These are phyloP conservation scores for Cantharis lateralis DNA, from an alignment of 2,888 invertebrate genomes.

Conservation along the genomic window DNA sequence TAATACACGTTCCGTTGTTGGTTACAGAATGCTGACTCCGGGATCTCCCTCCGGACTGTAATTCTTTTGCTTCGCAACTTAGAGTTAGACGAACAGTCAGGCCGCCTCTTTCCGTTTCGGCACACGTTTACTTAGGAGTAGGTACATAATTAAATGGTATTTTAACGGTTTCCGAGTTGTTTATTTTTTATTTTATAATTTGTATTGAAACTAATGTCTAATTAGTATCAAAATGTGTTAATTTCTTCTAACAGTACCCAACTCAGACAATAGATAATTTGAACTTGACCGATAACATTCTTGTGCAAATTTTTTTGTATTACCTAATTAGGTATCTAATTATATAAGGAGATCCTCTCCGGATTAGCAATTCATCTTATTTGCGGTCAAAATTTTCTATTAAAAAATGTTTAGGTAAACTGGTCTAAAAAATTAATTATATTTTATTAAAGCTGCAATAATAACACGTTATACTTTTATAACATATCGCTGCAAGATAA, in stretches of 20 bases:
- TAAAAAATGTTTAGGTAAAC: neutral
- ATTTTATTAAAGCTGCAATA: neutral
- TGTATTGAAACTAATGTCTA: neutral
- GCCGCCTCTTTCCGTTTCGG: constrained; percentile 8
- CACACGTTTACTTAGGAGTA: neutral
- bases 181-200: constrained; percentile 5
- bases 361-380: neutral
- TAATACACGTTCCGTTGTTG: constrained; percentile 21
- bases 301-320: neutral
- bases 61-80: constrained; percentile 16
- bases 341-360: neutral
- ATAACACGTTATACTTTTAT: neutral
- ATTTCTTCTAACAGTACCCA: neutral
- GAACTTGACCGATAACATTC: neutral
- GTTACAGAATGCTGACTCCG: constrained; percentile 27
- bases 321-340: neutral
- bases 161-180: constrained; percentile 1
- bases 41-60: constrained; percentile 23
- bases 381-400: neutral
- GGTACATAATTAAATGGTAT: constrained; percentile 2
- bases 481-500: neutral
- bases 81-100: constrained; percentile 7
- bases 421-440: neutral
- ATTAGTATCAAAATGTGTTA: neutral
- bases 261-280: neutral